phyloP scores from a whole-genome alignment of 1,140 invertebrate genomes.

The Drosophila cardini region DNA sequence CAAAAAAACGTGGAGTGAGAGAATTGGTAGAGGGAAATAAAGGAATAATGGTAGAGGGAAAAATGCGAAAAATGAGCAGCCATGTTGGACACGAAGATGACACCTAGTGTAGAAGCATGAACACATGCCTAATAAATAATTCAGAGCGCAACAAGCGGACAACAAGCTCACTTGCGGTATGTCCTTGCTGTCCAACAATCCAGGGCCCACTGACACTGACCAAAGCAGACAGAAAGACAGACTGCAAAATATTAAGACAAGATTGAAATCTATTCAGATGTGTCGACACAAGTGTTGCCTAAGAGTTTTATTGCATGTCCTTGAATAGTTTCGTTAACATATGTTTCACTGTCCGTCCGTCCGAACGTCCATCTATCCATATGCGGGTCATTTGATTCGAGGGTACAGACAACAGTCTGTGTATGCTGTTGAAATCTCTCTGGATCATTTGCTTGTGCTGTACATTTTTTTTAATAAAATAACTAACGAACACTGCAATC shows the following conservation, averaged over 20 bases:
- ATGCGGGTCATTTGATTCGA: conserved; percentile 71
- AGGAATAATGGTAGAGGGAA: conserved; percentile 6
- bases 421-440: not conserved
- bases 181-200: conserved; percentile 3
- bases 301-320: conserved; percentile 57
- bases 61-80: conserved; percentile 36
- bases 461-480: conserved; percentile 12
- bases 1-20: conserved; percentile 34
- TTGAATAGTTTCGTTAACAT: conserved; percentile 40
- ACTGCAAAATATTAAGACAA: conserved; percentile 54
- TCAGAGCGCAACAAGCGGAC: conserved; percentile 79
- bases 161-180: conserved; percentile 71
- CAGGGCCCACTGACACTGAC: conserved; percentile 31
- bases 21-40: conserved; percentile 5
- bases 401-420: not conserved
- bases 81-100: conserved; percentile 69
- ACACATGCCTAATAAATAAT: conserved; percentile 83
- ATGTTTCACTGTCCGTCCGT: conserved; percentile 6
- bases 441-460: conserved; percentile 2
- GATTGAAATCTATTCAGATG: conserved; percentile 77
- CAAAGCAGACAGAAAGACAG: conserved; percentile 28
- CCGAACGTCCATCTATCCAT: conserved; percentile 31
- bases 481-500: conserved; percentile 54
- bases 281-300: conserved; percentile 72
- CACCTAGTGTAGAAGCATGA: conserved; percentile 75